Base-by-base conservation (phyloP, 2,888 invertebrate genomes). In the Acanthopleura granulata region DNA sequence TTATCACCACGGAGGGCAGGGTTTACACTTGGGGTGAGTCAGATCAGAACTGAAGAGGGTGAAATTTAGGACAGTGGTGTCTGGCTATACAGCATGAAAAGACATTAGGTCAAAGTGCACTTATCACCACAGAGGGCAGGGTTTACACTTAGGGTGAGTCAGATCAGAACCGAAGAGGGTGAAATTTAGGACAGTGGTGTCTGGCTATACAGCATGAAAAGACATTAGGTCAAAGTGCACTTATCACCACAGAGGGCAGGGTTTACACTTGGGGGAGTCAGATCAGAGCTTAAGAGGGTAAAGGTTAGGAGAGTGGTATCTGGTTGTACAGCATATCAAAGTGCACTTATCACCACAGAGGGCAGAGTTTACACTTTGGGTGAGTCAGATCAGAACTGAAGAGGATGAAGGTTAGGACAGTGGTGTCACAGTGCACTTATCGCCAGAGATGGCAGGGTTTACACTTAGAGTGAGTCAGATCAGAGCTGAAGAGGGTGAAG, bases 351-450 rank as follows among this genome's bases (percentile, higher is more conserved):
- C 40, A 95, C 95, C 15, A 95, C 95, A 87, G 95, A 96, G 78
- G 95, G 96, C 62, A 94, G 95, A 90, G 95, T 94, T 4, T 93
- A 95, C 89, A 94, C 94, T 12, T 96, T 96, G 91, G 97, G 95
- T 93, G 90, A 91, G 92, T 91, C 89, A 77, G 69, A 25, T n/a
- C 12, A 57, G 57, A n/a, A 4, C 1, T 57, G 57, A 57, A 57
- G 57, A 12, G 18, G 3, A 12, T 57, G 12, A 18, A 57, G 18
- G 57, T 57, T 18, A 18, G 57, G 12, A 57, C 6, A 57, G 57
- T 57, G 57, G 57, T 57, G 57, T 57, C 57, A 57, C 57, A 57
- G 57, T 57, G 22, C 22, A n/a, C 57, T 57, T 57, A 57, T n/a
- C n/a, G n/a, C n/a, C n/a, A n/a, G n/a, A n/a, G n/a, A n/a, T n/a